Percentiles rank a stretch among this genome's conserved stretches.
phyloP scores from a whole-genome alignment of 2,888 invertebrate genomes.

The Willowsia nigromaculata region DNA sequence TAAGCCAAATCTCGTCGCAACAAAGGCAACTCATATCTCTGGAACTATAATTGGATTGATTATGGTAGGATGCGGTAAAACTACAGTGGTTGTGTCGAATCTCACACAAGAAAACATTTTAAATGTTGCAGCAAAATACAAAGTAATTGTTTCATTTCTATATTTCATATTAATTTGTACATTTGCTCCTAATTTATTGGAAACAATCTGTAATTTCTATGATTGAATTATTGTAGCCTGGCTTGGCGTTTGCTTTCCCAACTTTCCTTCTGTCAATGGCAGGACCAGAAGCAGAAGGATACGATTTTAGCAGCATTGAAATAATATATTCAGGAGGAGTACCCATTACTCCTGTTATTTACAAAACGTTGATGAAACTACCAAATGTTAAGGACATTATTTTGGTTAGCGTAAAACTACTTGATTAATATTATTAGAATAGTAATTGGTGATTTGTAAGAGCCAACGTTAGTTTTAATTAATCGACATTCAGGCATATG shows the following conservation, averaged over 20 bases:
- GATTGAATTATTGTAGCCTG: slow-evolving; percentile 40
- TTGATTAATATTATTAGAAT: background rate
- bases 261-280: slow-evolving; percentile 53
- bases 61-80: slow-evolving; percentile 43
- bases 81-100: slow-evolving; percentile 56
- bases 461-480: background rate
- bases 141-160: slow-evolving; percentile 53
- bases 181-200: background rate
- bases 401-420: slow-evolving; percentile 7
- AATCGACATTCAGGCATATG: background rate
- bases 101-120: slow-evolving; percentile 70
- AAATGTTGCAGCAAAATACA: slow-evolving; percentile 70
- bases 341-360: slow-evolving; percentile 34
- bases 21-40: slow-evolving; percentile 75
- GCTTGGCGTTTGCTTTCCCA: slow-evolving; percentile 60
- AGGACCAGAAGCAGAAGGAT: slow-evolving; percentile 19
- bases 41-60: slow-evolving; percentile 59
- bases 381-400: slow-evolving; percentile 56
- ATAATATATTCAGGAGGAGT: slow-evolving; percentile 53
- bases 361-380: background rate
- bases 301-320: slow-evolving; percentile 66
- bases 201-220: background rate
- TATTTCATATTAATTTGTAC: too few relatives aligned
- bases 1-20: slow-evolving; percentile 51
- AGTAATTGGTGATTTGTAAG: background rate